Conservation (phyloP, 1,140 invertebrate genomes). For the Ylistrum balloti region DNA sequence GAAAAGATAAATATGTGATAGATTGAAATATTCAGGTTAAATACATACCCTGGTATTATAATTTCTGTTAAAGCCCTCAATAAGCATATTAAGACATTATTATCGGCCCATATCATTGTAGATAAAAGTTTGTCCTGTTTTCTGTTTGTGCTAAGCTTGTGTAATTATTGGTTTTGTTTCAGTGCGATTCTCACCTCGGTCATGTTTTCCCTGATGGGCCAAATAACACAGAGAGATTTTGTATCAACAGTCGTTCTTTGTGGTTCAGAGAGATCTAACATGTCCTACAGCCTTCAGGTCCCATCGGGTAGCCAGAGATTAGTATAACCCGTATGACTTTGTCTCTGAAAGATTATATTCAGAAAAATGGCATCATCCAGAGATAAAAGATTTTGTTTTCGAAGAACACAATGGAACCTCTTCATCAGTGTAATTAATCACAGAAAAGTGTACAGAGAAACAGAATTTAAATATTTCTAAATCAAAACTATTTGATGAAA, state of each 20-base stretch:
- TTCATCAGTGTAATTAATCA: not conserved
- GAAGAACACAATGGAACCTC: not conserved
- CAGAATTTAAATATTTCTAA: not conserved
- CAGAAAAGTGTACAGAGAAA: not conserved
- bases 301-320: not conserved
- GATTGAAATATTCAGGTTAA: too few species aligned
- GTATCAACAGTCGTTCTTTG: constrained; percentile 84
- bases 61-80: too few species aligned
- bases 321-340: not conserved
- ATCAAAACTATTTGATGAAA: not conserved
- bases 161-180: constrained; percentile 48
- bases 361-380: not conserved
- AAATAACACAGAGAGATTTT: constrained; percentile 95
- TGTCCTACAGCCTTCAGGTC: too few species aligned
- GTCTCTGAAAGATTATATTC: not conserved
- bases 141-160: too few species aligned
- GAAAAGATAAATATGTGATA: too few species aligned
- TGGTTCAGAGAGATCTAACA: constrained; percentile 57
- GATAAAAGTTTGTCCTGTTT: too few species aligned
- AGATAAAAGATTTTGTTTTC: not conserved
- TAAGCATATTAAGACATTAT: too few species aligned
- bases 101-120: too few species aligned
- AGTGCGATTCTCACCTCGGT: constrained; percentile 96
- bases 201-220: constrained; percentile 99
- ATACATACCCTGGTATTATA: too few species aligned